phyloP scores from a whole-genome alignment of 2,888 invertebrate genomes.

The Nemotelus pantherinus region DNA sequence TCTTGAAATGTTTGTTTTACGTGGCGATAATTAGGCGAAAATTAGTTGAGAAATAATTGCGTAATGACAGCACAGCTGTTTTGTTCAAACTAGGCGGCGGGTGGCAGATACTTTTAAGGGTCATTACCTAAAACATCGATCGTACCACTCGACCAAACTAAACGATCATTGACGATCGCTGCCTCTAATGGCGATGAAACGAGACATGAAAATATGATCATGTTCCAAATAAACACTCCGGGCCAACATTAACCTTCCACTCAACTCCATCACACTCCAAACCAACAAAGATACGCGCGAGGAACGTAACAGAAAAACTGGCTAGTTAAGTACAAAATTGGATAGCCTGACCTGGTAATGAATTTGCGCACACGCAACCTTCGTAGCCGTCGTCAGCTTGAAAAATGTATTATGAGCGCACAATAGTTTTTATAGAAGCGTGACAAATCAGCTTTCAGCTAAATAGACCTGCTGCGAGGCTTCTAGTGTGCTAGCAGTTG shows the following conservation, averaged over 20 bases:
- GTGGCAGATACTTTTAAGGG: constrained; percentile 14
- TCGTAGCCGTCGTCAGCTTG: background rate
- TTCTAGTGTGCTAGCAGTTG: background rate
- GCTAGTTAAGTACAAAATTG: background rate
- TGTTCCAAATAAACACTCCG: background rate
- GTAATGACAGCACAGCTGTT: background rate
- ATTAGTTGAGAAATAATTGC: constrained; percentile 28
- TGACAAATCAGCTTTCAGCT: constrained; percentile 12
- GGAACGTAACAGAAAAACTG: no score
- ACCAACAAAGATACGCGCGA: no score
- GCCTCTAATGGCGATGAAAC: no score
- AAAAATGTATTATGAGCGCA: background rate
- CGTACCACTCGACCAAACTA: background rate
- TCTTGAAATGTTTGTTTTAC: constrained; percentile 42
- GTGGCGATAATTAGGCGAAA: constrained; percentile 39
- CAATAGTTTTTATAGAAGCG: background rate
- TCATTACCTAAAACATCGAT: background rate
- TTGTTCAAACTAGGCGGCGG: background rate
- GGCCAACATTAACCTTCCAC: background rate
- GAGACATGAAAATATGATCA: background rate
- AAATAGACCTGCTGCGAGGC: background rate
- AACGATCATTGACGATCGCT: background rate
- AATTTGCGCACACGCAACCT: constrained; percentile 30
- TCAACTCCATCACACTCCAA: no score
- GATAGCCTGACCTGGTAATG: constrained; percentile 1